phyloP scores from a whole-genome alignment of 2,888 invertebrate species.

The Volucella zonaria region DNA sequence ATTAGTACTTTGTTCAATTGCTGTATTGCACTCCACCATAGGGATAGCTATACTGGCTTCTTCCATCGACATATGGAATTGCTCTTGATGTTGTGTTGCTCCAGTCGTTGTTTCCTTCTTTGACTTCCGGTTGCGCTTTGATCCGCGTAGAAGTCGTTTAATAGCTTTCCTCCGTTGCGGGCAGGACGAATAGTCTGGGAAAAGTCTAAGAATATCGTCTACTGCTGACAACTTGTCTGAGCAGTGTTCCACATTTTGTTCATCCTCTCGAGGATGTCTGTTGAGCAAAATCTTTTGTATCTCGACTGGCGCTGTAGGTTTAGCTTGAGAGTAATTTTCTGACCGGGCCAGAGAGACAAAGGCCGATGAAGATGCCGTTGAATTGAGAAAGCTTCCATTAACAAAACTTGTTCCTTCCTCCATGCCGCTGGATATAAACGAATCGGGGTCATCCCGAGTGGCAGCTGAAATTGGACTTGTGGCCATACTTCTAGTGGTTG shows the following conservation, averaged over 20 bases:
- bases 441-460: neutral
- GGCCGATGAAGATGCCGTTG: neutral
- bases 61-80: neutral
- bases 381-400: neutral
- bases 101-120: neutral
- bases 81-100: too few species aligned
- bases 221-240: constrained; percentile 29
- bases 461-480: constrained; percentile 39
- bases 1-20: too few species aligned
- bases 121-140: neutral
- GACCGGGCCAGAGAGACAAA: neutral
- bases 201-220: constrained; percentile 66
- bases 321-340: neutral
- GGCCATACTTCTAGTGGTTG: constrained; percentile 32
- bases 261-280: neutral
- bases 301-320: constrained; percentile 6
- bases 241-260: neutral
- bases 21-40: too few species aligned
- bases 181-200: constrained; percentile 53
- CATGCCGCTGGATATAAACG: neutral
- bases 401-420: neutral
- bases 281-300: constrained; percentile 49
- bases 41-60: too few species aligned
- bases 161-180: constrained; percentile 47
- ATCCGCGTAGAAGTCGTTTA: constrained; percentile 23